These are phyloP conservation scores for Caenorhabditis doughertyi DNA, from an alignment of 2,888 invertebrate species.

Conservation along the genomic window DNA sequence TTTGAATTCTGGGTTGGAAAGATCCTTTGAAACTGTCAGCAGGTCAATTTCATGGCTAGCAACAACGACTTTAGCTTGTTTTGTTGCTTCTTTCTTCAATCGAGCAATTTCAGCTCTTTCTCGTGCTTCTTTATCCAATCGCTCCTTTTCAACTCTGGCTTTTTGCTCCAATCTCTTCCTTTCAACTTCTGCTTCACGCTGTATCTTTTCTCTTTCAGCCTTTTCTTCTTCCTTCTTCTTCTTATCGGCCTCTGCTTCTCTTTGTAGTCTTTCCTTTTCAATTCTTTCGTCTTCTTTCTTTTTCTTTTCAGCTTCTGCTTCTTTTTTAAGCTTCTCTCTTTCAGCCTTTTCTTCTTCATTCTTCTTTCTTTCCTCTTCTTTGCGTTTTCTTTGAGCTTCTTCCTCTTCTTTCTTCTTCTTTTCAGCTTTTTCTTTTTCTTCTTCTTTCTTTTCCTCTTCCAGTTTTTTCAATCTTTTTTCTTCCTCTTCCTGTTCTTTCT, in stretches of 20 bases:
- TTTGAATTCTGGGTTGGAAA: too few species aligned
- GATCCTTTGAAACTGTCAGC: too few species aligned
- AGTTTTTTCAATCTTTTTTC: too few species aligned
- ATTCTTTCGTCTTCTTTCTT: not conserved
- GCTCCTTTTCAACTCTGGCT: not conserved
- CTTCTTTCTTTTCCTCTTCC: not conserved
- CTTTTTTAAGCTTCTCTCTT: not conserved
- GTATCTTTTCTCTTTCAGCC: not conserved
- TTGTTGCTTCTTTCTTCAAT: not conserved
- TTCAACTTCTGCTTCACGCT: not conserved
- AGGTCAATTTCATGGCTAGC: too few species aligned
- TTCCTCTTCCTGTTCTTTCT: not conserved
- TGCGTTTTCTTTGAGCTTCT: not conserved
- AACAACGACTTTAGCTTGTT: not conserved
- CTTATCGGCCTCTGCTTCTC: too few species aligned
- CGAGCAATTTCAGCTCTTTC: not conserved
- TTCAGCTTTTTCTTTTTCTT: not conserved
- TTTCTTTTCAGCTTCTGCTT: too few species aligned
- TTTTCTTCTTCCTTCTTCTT: not conserved
- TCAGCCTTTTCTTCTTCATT: not conserved
- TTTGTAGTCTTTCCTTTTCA: not conserved
- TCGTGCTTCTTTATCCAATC: not conserved
- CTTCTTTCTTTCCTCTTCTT: too few species aligned
- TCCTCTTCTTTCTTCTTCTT: conserved; percentile 3
- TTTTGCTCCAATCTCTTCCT: not conserved